Evolutionary conservation across 2,797 vertebrate species (phyloP), one percentile per base, ranked within the genome.

Genomic region (Rhinichthys osculus): DNA sequence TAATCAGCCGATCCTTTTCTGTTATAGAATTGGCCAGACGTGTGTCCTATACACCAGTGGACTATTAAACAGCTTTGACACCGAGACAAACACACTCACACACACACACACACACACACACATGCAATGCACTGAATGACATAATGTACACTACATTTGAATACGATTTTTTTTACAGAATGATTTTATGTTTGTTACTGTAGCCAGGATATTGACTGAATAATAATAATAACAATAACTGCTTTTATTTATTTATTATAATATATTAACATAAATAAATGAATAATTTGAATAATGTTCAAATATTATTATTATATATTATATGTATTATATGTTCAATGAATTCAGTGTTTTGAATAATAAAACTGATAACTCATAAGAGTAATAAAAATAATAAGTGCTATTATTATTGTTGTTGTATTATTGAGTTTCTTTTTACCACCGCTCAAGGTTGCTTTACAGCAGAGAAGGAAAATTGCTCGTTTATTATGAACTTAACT

Each of bases 1-100:
- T 92, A 94, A 95, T 94, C 90, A 94, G 91, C 82, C 86, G 7
- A 38, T 14, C 89, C 91, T 90, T 93, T 94, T 94, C 91, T 88
- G 44, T 16, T 81, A 17, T 70, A 72, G 57, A 89, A 89, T 91
- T 92, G 91, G 93, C 92, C 92, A 94, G 94, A 93, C 93, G 89
- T 92, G 91, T 90, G 90, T 86, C 87, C 89, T 87, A 78, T 76
- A 72, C 83, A 35, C 85, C 79, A 88, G 21, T 35, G 77, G 86
- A 89, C 85, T 90, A 73, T 88, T 84, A 89, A 89, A 83, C 59
- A 89, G 88, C 14, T 87, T 42, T 54, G 19, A 72, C 87, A 40
- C n/a, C 57, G 85, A 87, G 38, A 72, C 0, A 30, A 1, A 71
- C 0, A n/a, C 4, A 86, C 50, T 21, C 47, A 54, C 33, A 71